These are phyloP conservation scores for Muscina levida DNA, from an alignment of 2,888 invertebrate genomes.

Conservation along the genomic window DNA sequence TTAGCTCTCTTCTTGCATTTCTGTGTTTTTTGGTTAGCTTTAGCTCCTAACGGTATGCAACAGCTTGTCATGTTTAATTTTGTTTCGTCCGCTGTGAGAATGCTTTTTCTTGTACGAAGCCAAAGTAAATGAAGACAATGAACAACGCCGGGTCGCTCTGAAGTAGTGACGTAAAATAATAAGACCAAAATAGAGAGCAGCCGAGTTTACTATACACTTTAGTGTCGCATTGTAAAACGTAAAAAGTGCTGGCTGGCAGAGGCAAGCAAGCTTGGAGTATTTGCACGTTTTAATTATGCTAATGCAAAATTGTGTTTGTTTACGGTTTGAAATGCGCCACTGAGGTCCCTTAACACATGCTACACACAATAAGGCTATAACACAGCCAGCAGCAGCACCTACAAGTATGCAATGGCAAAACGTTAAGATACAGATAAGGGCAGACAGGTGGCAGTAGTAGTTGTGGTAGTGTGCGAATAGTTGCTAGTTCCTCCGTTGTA, in stretches of 20 bases:
- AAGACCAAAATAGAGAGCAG: not conserved
- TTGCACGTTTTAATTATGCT: conserved; percentile 70
- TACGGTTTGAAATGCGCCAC: not conserved
- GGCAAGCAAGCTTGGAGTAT: conserved; percentile 44
- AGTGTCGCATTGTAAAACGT: not conserved
- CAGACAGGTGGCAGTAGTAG: not conserved
- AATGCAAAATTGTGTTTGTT: conserved; percentile 65
- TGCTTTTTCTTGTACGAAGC: not conserved
- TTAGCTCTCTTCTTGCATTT: too few relatives aligned
- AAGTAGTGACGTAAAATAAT: conserved; percentile 6
- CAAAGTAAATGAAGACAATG: conserved; percentile 14
- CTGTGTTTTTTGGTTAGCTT: too few relatives aligned
- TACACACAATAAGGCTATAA: not conserved
- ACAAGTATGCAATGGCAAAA: conserved; percentile 13
- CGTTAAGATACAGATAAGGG: not conserved
- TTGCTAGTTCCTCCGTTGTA: too few relatives aligned
- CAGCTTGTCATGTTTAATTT: conserved; percentile 52
- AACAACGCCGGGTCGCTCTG: conserved; percentile 31
- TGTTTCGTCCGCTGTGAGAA: not conserved
- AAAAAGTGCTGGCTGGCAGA: not conserved
- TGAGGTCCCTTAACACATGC: not conserved
- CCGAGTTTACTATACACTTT: not conserved
- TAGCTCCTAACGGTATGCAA: conserved; percentile 58
- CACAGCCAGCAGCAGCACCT: not conserved
- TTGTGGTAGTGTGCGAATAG: not conserved